Base-by-base conservation (phyloP, 1,140 invertebrate genomes). In the Triops longicaudatus region DNA sequence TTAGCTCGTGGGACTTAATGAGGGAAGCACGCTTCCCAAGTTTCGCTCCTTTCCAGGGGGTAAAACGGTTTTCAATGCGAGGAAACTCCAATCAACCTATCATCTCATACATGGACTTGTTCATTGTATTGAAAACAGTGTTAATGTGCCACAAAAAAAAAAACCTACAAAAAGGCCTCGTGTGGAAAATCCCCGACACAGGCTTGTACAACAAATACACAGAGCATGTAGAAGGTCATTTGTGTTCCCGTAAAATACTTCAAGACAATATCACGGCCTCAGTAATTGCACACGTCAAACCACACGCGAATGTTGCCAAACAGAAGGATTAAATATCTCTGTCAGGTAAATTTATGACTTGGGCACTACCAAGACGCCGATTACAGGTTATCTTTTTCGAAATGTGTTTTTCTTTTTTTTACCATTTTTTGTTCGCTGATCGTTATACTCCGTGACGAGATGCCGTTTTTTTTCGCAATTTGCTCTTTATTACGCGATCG, bases 261-360 rank as follows among this genome's bases (percentile, higher is more conserved):
- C 50, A 17, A 63, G 50, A 63, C 50, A 63, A 63, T 63, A 22
- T 22, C 50, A 22, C 14, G 50, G 50, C 14, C 50, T 22, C 50
- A 63, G 50, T 63, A 63, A 63, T 63, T 63, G 50, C 50, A 63
- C 17, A 63, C 50, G 50, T 63, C 50, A 63, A 63, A 63, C 50
- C 50, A 63, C 50, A 63, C 50, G 22, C 50, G 50, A 63, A 63
- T 63, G 50, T 63, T 63, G 22, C 50, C 50, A 17, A 63, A 63
- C 50, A 63, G 50, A 63, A 63, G 50, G 50, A n/a, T 63, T 63
- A 63, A 63, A 63, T 63, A 63, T 9, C 17, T 63, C 50, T 63
- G 50, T 2, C 50, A 22, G n/a, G 50, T 63, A 63, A 63, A 63
- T 63, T 63, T 22, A 63, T 63, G 50, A 5, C 50, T 37, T 63